Base-by-base conservation (phyloP, 2,113 vertebrate genomes). In the Saimiri boliviensis region DNA sequence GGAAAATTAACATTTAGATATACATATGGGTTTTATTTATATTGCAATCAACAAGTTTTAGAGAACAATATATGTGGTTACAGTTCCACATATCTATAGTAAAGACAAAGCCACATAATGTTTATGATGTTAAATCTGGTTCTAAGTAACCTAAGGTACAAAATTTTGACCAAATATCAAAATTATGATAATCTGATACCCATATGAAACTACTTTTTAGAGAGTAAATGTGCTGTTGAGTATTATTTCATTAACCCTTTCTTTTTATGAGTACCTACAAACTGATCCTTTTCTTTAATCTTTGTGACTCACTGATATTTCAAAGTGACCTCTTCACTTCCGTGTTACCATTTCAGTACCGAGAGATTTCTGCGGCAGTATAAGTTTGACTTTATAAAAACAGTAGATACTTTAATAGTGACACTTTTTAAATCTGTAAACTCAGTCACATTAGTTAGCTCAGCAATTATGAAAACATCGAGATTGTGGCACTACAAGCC, bases 391-490 rank as follows among this genome's bases (percentile, higher is more conserved):
- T 95, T 95, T 79, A 85, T 47, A 95, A 82, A 87, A 91, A 96
- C 86, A 94, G 94, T 60, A 94, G 90, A 56, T 54, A 74, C 37
- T 66, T 74, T 9, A 89, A 92, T 85, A 94, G 95, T 63, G 94
- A 93, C 97, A 90, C 37, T 30, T 79, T 93, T 81, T 30, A 82
- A 81, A 95, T 86, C 81, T 82, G 81, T 83, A 95, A 95, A 95
- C 82, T 92, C 90, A 94, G 92, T 95, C 89, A 90, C 90, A 94
- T 88, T 47, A 87, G 58, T 88, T 77, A 95, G 87, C 73, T 96
- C 84, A 92, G 85, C 84, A 95, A 91, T 54, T 58, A 95, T n/a
- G 63, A 83, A 96, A 96, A 95, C 81, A 88, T 95, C 42, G 92
- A 96, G 95, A 94, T 83, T 79, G 66, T 52, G 95, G 82, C 71